Percentiles rank a stretch among this genome's conserved stretches.
Evolutionary conservation across 2,113 vertebrate species (phyloP).

Genomic region (Salminus brasiliensis): DNA sequence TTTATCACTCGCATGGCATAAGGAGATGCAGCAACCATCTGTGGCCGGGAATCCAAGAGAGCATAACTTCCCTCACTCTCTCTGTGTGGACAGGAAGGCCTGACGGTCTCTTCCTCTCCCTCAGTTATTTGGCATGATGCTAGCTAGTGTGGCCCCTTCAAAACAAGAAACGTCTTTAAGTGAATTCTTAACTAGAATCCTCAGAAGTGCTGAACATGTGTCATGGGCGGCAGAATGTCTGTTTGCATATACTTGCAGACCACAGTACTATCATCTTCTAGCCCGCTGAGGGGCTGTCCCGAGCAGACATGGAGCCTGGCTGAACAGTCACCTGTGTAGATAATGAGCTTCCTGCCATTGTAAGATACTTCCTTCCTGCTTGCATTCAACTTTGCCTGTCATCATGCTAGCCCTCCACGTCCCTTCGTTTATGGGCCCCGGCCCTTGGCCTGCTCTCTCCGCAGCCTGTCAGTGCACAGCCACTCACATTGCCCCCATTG

Average conservation of each 20-base stretch:
- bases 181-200: neutral
- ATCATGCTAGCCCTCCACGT: slow-evolving; percentile 28
- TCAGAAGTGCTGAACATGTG: neutral
- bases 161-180: too few species aligned
- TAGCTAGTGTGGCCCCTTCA: too few species aligned
- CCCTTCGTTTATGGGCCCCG: neutral
- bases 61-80: too few species aligned
- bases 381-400: slow-evolving; percentile 42
- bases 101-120: too few species aligned
- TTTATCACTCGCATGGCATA: too few species aligned
- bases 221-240: neutral
- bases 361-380: slow-evolving; percentile 45
- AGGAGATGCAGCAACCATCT: too few species aligned
- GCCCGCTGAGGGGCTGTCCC: slow-evolving; percentile 5
- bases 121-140: too few species aligned
- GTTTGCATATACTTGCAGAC: neutral
- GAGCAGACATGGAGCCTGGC: slow-evolving; percentile 13
- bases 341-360: slow-evolving; percentile 53
- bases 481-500: slow-evolving; percentile 35
- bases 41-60: too few species aligned
- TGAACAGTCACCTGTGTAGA: slow-evolving; percentile 43
- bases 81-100: too few species aligned
- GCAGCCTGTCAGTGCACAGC: slow-evolving; percentile 18
- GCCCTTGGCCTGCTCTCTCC: slow-evolving; percentile 13
- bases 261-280: neutral